phyloP scores from a whole-genome alignment of 30 jellyfish, hydroid and myxozoan species.

The Nemopilema nomurai region DNA sequence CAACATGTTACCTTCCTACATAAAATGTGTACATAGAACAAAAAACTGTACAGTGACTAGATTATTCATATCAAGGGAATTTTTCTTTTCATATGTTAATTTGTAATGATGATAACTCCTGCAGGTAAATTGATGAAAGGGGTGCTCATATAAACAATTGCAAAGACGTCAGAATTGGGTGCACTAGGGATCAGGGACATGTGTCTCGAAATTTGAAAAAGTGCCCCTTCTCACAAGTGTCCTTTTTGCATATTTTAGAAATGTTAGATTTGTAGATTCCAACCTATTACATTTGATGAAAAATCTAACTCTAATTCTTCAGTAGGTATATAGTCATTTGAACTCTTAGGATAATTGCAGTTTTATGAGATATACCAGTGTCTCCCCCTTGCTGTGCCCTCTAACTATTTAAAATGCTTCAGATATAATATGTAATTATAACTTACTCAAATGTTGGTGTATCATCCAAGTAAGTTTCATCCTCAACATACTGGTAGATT shows the following conservation, averaged over 20 bases:
- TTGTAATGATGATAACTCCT: neutral
- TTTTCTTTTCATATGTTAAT: neutral
- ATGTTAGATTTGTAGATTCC: neutral
- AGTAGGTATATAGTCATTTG: neutral
- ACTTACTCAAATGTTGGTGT: conserved; percentile 31
- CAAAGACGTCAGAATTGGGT: neutral
- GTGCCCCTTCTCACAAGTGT: neutral
- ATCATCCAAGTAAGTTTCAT: conserved; percentile 18
- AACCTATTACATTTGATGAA: neutral
- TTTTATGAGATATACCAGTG: neutral
- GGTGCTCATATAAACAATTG: neutral
- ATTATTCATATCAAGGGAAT: neutral
- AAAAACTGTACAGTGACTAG: neutral
- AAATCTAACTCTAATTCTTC: neutral
- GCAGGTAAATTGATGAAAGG: neutral
- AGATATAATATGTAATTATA: neutral
- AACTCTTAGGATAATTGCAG: neutral
- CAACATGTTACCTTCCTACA: neutral
- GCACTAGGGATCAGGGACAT: neutral
- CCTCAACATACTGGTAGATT: conserved; percentile 15
- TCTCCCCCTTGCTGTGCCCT: neutral
- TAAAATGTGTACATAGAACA: neutral
- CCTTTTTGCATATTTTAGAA: neutral
- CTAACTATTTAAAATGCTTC: neutral
- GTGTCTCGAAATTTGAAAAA: neutral